phyloP scores from a whole-genome alignment of 2,113 vertebrate genomes.

The Nicator chloris region DNA sequence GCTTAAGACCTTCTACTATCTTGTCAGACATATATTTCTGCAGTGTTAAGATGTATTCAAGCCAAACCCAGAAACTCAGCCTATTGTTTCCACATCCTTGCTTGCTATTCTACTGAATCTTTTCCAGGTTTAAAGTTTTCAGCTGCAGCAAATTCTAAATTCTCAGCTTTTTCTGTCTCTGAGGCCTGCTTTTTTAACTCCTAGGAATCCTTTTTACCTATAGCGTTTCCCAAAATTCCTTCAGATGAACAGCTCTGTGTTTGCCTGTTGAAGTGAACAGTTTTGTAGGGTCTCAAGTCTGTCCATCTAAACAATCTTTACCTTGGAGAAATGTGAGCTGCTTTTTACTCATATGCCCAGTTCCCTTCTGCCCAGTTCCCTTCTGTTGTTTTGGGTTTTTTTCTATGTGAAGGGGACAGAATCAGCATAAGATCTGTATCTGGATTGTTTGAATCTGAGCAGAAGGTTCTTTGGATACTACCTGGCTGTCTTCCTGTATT shows the following conservation, averaged over 20 bases:
- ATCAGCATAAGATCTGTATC: neutral
- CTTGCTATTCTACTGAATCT: too few relatives aligned
- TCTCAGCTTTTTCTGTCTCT: too few relatives aligned
- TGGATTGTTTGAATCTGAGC: neutral
- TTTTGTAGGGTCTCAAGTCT: neutral
- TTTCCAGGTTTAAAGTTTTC: too few relatives aligned
- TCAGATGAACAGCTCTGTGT: neutral
- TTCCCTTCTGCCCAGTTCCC: neutral
- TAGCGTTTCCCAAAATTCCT: too few relatives aligned
- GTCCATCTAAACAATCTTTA: neutral
- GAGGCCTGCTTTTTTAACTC: too few relatives aligned
- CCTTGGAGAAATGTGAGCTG: rapidly evolving
- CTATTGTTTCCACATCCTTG: too few relatives aligned
- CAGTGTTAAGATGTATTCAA: too few relatives aligned
- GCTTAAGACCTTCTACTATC: too few relatives aligned
- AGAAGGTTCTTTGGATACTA: neutral
- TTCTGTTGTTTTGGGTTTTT: neutral
- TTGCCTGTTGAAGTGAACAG: neutral
- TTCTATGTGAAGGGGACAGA: neutral
- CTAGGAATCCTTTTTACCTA: too few relatives aligned
- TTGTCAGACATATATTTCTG: too few relatives aligned
- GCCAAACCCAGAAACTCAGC: too few relatives aligned
- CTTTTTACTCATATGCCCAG: neutral
- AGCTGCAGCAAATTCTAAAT: too few relatives aligned
- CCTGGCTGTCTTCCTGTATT: neutral